Evolutionary conservation across 2,113 vertebrate species (phyloP).

Genomic region (Emydocephalus ijimae): DNA sequence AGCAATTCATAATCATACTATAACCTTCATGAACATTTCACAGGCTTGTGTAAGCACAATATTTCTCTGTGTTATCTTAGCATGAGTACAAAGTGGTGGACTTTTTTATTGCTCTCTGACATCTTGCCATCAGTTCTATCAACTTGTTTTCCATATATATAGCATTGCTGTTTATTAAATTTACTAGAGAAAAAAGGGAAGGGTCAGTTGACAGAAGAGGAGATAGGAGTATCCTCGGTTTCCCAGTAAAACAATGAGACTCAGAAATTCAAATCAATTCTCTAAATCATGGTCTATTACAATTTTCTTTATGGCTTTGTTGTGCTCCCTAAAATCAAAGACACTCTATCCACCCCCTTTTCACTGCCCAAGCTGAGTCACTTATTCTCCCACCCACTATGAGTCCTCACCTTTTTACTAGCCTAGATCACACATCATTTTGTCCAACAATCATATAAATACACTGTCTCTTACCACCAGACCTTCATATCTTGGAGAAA

Average conservation of each 20-base stretch:
- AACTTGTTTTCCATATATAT: not conserved
- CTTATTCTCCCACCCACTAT: not conserved
- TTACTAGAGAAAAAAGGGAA: not conserved
- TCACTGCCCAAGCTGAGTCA: not conserved
- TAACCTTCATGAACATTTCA: not conserved
- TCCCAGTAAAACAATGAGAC: constrained; percentile 25
- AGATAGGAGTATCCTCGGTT: constrained; percentile 4
- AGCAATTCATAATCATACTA: constrained; percentile 7
- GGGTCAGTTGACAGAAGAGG: not conserved
- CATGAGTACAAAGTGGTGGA: constrained; percentile 8
- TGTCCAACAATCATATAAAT: not conserved
- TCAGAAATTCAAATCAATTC: constrained; percentile 38
- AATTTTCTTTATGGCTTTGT: not conserved
- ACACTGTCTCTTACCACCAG: not conserved
- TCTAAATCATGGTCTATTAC: not conserved
- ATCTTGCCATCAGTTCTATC: not conserved
- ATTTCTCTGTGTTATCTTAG: constrained; percentile 19
- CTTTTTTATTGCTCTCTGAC: not conserved
- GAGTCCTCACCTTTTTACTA: not conserved
- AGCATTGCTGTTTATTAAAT: not conserved
- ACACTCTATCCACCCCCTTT: not conserved
- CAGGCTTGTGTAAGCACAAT: not conserved
- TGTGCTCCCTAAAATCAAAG: not conserved
- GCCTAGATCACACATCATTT: not conserved
- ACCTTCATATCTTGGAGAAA: not conserved